A percentile compares a stretch with the other conserved stretches of the same genome.
Conservation (phyloP, 2,888 invertebrate genomes). For the Leucoptera coffeella region DNA sequence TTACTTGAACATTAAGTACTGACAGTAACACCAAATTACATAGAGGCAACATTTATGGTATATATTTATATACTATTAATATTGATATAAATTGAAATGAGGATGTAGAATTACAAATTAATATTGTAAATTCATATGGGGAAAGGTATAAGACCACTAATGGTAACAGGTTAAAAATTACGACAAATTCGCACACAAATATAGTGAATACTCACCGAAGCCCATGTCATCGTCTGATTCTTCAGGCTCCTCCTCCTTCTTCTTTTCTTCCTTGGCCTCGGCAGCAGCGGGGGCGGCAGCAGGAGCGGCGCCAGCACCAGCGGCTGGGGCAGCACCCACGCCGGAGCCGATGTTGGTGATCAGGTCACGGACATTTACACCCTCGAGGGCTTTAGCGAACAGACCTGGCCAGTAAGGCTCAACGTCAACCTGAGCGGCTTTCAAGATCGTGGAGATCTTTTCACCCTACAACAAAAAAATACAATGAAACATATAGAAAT, state of each 20-base stretch:
- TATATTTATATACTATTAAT: not conserved
- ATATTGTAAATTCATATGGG: not conserved
- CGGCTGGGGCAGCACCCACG: slow-evolving; percentile 79
- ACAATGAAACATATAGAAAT: not conserved
- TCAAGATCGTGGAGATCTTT: slow-evolving; percentile 93
- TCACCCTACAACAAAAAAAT: slow-evolving; percentile 63
- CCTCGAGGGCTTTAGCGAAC: slow-evolving; percentile 95
- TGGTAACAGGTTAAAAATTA: slow-evolving; percentile 3
- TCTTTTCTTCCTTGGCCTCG: slow-evolving; percentile 70
- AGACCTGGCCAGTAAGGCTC: slow-evolving; percentile 99
- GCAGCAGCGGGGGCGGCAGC: slow-evolving; percentile 63
- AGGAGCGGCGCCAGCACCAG: slow-evolving; percentile 59
- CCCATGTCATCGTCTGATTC: slow-evolving; percentile 94
- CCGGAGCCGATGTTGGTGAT: slow-evolving; percentile 91
- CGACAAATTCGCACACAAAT: too few species aligned
- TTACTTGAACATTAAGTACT: too few species aligned
- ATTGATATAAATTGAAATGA: not conserved
- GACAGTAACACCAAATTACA: too few species aligned
- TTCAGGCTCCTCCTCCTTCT: slow-evolving; percentile 73
- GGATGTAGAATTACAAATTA: not conserved
- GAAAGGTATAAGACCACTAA: not conserved
- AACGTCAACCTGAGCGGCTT: slow-evolving; percentile 92
- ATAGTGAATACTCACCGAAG: slow-evolving; percentile 77
- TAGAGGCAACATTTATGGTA: not conserved
- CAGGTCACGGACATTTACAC: slow-evolving; percentile 86